Base-by-base conservation (phyloP, 2,113 vertebrate genomes). In the Enhydra lutris region DNA sequence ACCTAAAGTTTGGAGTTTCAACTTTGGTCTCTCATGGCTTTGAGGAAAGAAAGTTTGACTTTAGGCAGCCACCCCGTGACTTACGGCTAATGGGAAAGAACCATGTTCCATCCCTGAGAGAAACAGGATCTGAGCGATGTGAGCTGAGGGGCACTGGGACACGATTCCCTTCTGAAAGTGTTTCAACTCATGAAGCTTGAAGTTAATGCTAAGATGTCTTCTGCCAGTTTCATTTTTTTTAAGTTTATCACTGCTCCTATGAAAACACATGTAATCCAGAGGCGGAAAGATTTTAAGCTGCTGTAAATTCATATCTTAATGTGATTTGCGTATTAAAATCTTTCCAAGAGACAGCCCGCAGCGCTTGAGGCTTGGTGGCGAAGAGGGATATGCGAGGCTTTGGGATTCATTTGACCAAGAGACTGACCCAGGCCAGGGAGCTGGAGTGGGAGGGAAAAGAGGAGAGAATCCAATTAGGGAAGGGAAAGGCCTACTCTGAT, bases 261-360 rank as follows among this genome's bases (percentile, higher is more conserved):
- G 74, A 80, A 88, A 97, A 81, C 23, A 36, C 36, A 47, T 31
- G 11, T n/a, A 29, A 79, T 71, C 57, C 18, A 10, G 73, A 93
- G 78, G 85, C 18, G 34, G n/a, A 26, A 69, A 10, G 20, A 81
- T 67, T 94, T 90, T 91, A 95, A 91, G n/a, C 23, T 36, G 50
- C 29, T 87, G 0, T 90, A 93, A 88, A 80, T 96, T 88, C 95
- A 74, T 83, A 92, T 47, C 71, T 96, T 85, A 82, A 65, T 65
- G 34, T 78, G 91, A 89, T 34, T 71, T 61, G 39, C 36, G 71
- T 95, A 71, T 67, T 73, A 47, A 87, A 95, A 39, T 76, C 1
- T 91, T 91, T 91, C 57, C 45, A 21, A n/a, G 34, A 65, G 67
- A 73, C 39, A 47, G 13, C 4, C 74, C 11, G 11, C 39, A 52